Base-by-base conservation (phyloP, 2,797 vertebrate genomes). In the Dipus sagitta region DNA sequence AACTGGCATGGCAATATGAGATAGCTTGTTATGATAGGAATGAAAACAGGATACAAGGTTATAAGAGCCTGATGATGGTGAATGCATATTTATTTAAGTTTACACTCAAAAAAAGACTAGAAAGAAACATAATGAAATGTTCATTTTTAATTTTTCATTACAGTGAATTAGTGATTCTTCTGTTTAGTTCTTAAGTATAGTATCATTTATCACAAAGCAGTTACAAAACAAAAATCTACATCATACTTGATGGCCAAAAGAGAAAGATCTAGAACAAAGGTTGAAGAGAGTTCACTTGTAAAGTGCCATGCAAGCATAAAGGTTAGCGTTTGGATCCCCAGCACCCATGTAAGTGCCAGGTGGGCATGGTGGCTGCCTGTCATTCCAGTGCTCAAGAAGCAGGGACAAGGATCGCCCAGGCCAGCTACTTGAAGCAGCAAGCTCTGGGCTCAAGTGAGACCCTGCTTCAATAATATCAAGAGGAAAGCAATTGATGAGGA, bases 171-270 rank as follows among this genome's bases (percentile, higher is more conserved):
- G 47, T 32, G 15, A 62, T 84, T 68, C 42, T 90, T 47, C 28
- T 28, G 21, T 82, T 79, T 81, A n/a, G 21, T 58, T n/a, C 47
- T 47, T 87, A 67, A 80, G 32, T n/a, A 67, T 3, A 13, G 23
- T 18, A 85, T 42, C 67, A 65, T 77, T 90, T 72, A 90, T 47
- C 6, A 92, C 70, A 70, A 68, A 14, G 28, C 26, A 82, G 62
- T 42, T 14, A 58, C 26, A 28, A 67, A 42, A 64, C 8, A 47
- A 47, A 58, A 30, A 6, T 23, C 70, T 58, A 64, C 74, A 67
- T 42, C 74, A 52, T 30, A 87, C 30, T 86, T 87, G 86, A 71
- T 91, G 84, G n/a, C 10, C 64, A 77, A 90, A 91, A 85, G 15
- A 58, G 13, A 58, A 58, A 14, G 13, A 58, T 58, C 54, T 58